phyloP scores from a whole-genome alignment of 1,140 invertebrate genomes.

The Rhizoglyphus robini region DNA sequence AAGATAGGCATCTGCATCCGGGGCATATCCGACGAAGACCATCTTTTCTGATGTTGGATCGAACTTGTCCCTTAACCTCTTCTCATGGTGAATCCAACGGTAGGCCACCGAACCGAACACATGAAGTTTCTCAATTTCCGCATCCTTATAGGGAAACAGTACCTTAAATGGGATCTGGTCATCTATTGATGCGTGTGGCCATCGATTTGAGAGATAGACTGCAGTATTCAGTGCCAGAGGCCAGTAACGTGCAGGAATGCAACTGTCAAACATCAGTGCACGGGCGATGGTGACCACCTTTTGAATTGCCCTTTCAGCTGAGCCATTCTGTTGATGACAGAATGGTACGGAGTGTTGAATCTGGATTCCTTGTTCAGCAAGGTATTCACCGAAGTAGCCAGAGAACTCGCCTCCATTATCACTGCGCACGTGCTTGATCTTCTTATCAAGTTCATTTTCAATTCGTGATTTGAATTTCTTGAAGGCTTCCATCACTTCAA shows the following conservation, averaged over 20 bases:
- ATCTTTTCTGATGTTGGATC: not conserved
- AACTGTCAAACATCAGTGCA: conserved; percentile 13
- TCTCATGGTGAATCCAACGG: not conserved
- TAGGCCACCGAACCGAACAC: not conserved
- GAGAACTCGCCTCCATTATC: not conserved
- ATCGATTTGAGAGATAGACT: not conserved
- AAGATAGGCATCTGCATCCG: not conserved
- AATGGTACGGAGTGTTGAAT: conserved; percentile 24
- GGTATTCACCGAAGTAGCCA: not conserved
- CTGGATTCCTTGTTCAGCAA: not conserved
- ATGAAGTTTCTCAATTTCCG: not conserved
- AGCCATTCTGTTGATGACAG: conserved; percentile 34
- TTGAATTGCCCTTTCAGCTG: conserved; percentile 32
- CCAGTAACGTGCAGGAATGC: not conserved
- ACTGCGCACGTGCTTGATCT: not conserved
- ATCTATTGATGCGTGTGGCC: not conserved
- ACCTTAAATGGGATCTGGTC: not conserved
- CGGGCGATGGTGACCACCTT: conserved; percentile 27
- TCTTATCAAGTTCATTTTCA: not conserved
- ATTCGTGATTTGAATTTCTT: not conserved
- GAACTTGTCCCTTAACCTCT: not conserved
- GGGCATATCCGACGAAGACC: not conserved
- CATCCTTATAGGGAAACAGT: not conserved
- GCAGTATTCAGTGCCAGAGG: not conserved
- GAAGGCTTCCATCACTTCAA: not conserved